phyloP scores from a whole-genome alignment of 2,797 vertebrate species.

The Sebastolobus alascanus region DNA sequence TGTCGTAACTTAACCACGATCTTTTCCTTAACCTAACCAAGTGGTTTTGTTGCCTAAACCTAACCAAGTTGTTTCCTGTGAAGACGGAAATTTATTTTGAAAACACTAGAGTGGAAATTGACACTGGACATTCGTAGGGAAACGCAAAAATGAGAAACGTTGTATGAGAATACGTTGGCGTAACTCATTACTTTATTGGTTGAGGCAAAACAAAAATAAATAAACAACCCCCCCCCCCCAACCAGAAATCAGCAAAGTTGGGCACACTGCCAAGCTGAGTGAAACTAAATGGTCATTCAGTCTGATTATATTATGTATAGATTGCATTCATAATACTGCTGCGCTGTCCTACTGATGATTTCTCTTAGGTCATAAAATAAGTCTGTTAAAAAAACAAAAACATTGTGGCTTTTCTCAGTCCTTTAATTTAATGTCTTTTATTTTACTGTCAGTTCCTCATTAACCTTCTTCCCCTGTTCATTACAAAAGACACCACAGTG shows the following conservation, averaged over 20 bases:
- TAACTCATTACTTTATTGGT: neutral
- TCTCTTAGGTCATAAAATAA: slow-evolving; percentile 7
- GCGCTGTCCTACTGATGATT: neutral
- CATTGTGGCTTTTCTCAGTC: slow-evolving; percentile 35
- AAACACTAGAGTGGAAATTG: too few species aligned
- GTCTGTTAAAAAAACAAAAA: neutral
- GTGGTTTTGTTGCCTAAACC: too few species aligned
- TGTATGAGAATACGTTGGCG: too few species aligned
- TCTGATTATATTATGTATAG: neutral
- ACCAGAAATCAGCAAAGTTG: neutral
- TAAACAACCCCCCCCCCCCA: neutral
- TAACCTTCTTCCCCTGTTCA: slow-evolving; percentile 58
- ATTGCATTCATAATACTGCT: neutral
- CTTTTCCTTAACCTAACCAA: too few species aligned
- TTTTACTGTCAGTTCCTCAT: slow-evolving; percentile 46
- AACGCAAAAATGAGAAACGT: too few species aligned
- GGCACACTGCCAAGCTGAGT: neutral
- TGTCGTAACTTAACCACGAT: too few species aligned
- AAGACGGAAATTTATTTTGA: too few species aligned
- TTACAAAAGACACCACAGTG: slow-evolving; percentile 43
- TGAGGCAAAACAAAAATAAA: neutral
- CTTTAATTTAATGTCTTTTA: slow-evolving; percentile 54
- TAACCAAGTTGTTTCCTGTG: too few species aligned
- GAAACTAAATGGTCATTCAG: neutral
- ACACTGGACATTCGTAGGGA: too few species aligned